Percentiles rank a stretch among this genome's conserved stretches.
phyloP scores from a whole-genome alignment of 2,113 vertebrate genomes.

The Cnemophilus loriae region DNA sequence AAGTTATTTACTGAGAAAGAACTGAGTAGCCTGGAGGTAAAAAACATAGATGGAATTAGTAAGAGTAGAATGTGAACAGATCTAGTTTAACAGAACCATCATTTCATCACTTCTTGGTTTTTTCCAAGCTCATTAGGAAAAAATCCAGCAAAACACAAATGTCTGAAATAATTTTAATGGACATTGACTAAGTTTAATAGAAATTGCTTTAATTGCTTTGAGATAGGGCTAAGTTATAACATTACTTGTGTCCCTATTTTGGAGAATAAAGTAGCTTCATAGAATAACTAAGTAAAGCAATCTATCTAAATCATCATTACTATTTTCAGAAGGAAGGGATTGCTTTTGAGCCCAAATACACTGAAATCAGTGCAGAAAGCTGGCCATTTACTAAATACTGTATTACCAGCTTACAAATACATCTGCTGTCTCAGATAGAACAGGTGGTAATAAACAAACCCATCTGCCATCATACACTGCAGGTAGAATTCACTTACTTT shows the following conservation, averaged over 20 bases:
- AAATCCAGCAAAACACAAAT: conserved; percentile 20
- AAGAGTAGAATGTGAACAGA: not conserved
- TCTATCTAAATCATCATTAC: not conserved
- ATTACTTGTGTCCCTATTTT: not conserved
- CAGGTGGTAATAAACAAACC: conserved; percentile 24
- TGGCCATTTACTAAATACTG: conserved; percentile 4
- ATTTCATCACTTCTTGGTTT: not conserved
- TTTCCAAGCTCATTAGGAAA: conserved; percentile 47
- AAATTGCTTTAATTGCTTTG: conserved; percentile 44
- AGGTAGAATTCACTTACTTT: not conserved
- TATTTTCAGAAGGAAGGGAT: not conserved
- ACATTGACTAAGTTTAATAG: conserved; percentile 33
- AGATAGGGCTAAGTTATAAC: conserved; percentile 2
- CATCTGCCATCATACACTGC: not conserved
- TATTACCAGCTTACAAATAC: conserved; percentile 2
- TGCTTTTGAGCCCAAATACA: not conserved
- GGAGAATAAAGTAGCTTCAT: not conserved
- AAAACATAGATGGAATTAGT: not conserved
- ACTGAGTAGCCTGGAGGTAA: not conserved
- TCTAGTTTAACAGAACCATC: conserved; percentile 38
- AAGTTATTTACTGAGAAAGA: conserved; percentile 13
- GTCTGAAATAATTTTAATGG: conserved; percentile 58
- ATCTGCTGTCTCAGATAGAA: not conserved
- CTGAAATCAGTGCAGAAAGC: not conserved
- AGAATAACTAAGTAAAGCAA: not conserved